Conservation (phyloP, 2,113 vertebrate species). For the Brachionichthys hirsutus region DNA sequence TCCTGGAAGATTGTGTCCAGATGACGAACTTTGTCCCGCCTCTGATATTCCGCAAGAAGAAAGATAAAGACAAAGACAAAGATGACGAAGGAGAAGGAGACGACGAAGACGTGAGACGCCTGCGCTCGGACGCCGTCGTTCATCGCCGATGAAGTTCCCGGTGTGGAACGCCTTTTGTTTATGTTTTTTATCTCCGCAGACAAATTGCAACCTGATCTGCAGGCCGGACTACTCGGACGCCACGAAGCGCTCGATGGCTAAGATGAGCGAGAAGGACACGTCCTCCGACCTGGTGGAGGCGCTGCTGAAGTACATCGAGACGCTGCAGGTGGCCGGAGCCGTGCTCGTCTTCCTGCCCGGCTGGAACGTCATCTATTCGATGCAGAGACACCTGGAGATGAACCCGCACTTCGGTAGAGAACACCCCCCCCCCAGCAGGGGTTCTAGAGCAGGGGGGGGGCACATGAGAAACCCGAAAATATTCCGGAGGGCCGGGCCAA, state of each 20-base stretch:
- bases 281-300: slow-evolving; percentile 95
- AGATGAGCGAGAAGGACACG: slow-evolving; percentile 91
- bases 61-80: slow-evolving; percentile 92
- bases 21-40: slow-evolving; percentile 93
- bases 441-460: too few relatives aligned
- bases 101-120: slow-evolving; percentile 86
- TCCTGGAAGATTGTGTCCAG: slow-evolving; percentile 95
- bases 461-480: too few relatives aligned
- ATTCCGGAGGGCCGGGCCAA: too few relatives aligned
- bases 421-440: too few relatives aligned
- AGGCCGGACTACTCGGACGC: slow-evolving; percentile 85
- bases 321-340: slow-evolving; percentile 86
- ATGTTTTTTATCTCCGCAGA: slow-evolving; percentile 64
- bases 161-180: background rate
- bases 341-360: slow-evolving; percentile 93
- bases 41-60: slow-evolving; percentile 90
- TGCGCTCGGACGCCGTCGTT: background rate
- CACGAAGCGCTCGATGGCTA: slow-evolving; percentile 87
- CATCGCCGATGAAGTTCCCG: too few relatives aligned
- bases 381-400: slow-evolving; percentile 95
- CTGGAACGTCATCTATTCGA: slow-evolving; percentile 95
- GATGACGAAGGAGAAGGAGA: slow-evolving; percentile 87
- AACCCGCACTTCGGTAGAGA: slow-evolving; percentile 88
- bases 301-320: slow-evolving; percentile 90
- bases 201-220: slow-evolving; percentile 91